Evolutionary conservation across 2,888 invertebrate species (phyloP).

Genomic region (Pristionchus mayeri): DNA sequence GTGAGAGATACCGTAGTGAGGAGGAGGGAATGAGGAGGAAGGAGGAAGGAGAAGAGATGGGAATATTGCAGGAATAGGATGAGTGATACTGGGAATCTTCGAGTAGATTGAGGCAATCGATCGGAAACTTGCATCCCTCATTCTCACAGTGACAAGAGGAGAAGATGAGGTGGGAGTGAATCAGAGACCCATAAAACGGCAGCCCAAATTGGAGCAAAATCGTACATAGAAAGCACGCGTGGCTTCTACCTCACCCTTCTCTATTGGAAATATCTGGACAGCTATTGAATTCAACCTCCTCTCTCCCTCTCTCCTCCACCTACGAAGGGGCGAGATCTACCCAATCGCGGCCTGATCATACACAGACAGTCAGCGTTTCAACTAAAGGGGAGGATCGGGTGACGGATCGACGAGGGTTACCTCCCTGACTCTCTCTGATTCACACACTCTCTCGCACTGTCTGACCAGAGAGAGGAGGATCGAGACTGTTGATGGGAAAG

Average conservation of each 20-base stretch:
- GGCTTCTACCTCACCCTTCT: constrained; percentile 14
- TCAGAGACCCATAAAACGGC: too few relatives aligned
- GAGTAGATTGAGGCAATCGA: background rate
- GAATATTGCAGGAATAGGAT: constrained; percentile 14
- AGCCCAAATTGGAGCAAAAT: background rate
- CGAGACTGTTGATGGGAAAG: background rate
- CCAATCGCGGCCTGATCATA: constrained; percentile 40
- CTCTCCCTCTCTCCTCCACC: background rate
- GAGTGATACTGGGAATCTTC: constrained; percentile 37
- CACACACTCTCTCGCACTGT: too few relatives aligned
- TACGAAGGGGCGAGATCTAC: background rate
- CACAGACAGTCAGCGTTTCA: constrained; percentile 19
- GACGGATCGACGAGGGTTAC: background rate
- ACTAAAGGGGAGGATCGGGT: background rate
- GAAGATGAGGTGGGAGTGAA: background rate
- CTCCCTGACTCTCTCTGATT: too few relatives aligned
- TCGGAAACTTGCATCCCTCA: too few relatives aligned
- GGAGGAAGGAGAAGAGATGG: background rate
- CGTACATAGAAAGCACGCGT: background rate
- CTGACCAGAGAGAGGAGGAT: too few relatives aligned
- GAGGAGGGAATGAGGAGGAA: background rate
- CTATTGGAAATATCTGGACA: constrained; percentile 39
- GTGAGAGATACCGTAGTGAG: background rate
- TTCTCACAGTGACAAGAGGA: too few relatives aligned
- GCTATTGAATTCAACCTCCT: constrained; percentile 36